phyloP scores from a whole-genome alignment of 2,113 vertebrate species.

The Brienomyrus brachyistius region DNA sequence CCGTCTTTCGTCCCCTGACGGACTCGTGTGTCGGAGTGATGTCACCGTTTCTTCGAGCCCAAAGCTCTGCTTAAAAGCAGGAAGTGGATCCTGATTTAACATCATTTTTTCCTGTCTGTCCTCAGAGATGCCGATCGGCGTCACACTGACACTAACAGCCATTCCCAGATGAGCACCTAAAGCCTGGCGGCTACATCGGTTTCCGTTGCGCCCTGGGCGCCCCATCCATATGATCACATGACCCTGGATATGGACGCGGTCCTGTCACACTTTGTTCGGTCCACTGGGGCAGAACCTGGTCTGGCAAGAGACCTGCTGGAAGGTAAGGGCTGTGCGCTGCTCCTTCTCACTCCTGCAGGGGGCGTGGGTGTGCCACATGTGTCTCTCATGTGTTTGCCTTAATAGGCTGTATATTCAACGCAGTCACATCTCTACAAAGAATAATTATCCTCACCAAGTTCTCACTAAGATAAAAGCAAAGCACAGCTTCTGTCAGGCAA shows the following conservation, averaged over 20 bases:
- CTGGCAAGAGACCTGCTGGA: conserved; percentile 99
- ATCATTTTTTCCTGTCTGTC: not conserved
- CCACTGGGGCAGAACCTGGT: conserved; percentile 98
- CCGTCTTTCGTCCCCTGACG: not conserved
- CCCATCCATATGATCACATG: conserved; percentile 89
- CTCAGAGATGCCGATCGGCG: not conserved
- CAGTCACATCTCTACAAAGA: not conserved
- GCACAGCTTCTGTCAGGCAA: not conserved
- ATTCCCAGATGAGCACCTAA: conserved; percentile 81
- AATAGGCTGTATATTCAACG: not conserved
- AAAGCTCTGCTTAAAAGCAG: not conserved
- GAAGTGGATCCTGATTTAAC: not conserved
- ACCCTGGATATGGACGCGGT: conserved; percentile 99
- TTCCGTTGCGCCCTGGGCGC: conserved; percentile 79
- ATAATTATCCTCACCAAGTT: not conserved
- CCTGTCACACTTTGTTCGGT: conserved; percentile 99
- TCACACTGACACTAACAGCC: not conserved
- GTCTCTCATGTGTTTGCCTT: not conserved
- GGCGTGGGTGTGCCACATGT: not conserved
- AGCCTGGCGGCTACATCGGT: conserved; percentile 71
- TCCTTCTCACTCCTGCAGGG: not conserved
- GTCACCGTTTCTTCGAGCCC: not conserved
- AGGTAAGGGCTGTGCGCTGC: conserved; percentile 66
- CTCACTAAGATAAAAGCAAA: not conserved
- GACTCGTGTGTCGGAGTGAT: not conserved